Percentiles rank a stretch among this genome's conserved stretches.
phyloP scores from a whole-genome alignment of 2,797 vertebrate species.

The Lagodon rhomboides region DNA sequence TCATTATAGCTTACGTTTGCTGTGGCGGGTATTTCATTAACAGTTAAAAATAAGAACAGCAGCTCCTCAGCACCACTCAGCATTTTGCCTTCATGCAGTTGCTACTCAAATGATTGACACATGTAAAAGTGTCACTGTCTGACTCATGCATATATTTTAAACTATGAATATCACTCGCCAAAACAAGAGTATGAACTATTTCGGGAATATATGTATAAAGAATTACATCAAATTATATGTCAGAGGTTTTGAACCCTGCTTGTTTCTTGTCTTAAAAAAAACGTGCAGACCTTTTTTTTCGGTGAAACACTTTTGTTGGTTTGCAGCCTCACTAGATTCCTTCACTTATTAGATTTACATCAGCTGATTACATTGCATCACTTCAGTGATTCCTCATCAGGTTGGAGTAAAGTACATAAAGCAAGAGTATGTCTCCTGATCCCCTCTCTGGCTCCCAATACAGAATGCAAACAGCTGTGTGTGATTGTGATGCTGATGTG shows the following conservation, averaged over 20 bases:
- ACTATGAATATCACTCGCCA: not conserved
- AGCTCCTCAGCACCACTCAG: not conserved
- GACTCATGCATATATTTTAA: not conserved
- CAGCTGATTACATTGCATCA: not conserved
- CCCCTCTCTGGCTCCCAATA: constrained; percentile 32
- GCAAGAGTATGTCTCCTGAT: constrained; percentile 22
- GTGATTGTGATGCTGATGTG: constrained; percentile 57
- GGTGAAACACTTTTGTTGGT: not conserved
- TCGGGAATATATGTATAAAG: not conserved
- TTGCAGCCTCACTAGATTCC: not conserved
- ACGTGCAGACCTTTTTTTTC: not conserved
- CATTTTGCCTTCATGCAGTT: not conserved
- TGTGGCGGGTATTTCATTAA: not conserved
- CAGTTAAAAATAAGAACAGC: not conserved
- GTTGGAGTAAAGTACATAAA: constrained; percentile 1
- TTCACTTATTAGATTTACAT: not conserved
- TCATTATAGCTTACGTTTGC: not conserved
- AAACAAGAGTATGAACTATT: not conserved
- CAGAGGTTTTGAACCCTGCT: not conserved
- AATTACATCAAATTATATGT: not conserved
- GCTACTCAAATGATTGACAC: not conserved
- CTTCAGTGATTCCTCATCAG: constrained; percentile 15
- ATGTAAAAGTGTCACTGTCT: not conserved
- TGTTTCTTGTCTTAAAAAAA: not conserved
- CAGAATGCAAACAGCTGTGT: constrained; percentile 60